Conservation (phyloP, 2,797 vertebrate genomes). For the Pogoniulus pusillus region DNA sequence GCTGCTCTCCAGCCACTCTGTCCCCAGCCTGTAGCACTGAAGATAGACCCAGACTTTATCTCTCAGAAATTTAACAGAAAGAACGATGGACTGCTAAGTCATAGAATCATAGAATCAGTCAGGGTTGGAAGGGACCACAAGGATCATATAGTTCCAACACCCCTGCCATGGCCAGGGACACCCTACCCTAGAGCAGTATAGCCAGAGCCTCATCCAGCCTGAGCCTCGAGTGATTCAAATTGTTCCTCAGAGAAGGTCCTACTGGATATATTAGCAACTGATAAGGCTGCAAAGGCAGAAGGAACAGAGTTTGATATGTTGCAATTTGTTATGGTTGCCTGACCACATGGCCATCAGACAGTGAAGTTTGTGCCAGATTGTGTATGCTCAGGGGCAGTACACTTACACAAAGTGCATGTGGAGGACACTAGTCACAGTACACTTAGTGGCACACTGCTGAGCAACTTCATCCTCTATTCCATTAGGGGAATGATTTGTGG, state of each 20-base stretch:
- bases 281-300: neutral
- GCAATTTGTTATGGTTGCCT: neutral
- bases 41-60: too few relatives aligned
- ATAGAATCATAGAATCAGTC: too few relatives aligned
- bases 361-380: neutral
- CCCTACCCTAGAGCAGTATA: too few relatives aligned
- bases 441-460: rapidly evolving
- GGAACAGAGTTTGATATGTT: neutral
- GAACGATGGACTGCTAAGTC: too few relatives aligned
- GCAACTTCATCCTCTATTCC: neutral
- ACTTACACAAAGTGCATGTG: neutral
- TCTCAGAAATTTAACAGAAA: too few relatives aligned
- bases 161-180: too few relatives aligned
- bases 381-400: too few relatives aligned
- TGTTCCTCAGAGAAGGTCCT: neutral
- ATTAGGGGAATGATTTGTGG: neutral
- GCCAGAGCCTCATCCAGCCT: too few relatives aligned
- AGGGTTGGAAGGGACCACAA: too few relatives aligned
- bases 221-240: neutral
- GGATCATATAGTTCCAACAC: too few relatives aligned
- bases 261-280: neutral
- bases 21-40: too few relatives aligned
- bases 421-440: rapidly evolving
- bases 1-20: too few relatives aligned
- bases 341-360: neutral